A percentile compares a stretch with the other conserved stretches of the same genome.
phyloP scores from a whole-genome alignment of 2,888 invertebrate species.

The Bruchidius siliquastri region DNA sequence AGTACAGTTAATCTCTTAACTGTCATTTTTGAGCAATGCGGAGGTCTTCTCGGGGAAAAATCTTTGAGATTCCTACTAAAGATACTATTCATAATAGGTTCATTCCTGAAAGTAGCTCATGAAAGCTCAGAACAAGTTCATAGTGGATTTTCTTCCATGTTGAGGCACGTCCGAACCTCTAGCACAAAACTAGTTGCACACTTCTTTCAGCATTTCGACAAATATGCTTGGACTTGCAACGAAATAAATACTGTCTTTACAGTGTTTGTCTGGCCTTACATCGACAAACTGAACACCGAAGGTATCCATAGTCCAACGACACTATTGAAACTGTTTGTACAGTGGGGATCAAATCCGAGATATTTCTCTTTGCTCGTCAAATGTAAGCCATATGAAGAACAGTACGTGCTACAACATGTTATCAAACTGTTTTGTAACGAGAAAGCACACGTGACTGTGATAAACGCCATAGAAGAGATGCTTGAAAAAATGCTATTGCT shows the following conservation, averaged over 20 bases:
- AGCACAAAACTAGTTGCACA: constrained; percentile 61
- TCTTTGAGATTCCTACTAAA: constrained; percentile 67
- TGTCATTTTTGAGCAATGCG: constrained; percentile 76
- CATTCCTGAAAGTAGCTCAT: constrained; percentile 61
- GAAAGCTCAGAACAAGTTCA: constrained; percentile 55
- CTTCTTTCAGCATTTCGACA: constrained; percentile 76
- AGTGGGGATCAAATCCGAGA: constrained; percentile 77
- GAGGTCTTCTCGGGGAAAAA: constrained; percentile 65
- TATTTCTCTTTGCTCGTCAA: constrained; percentile 70
- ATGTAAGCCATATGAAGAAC: constrained; percentile 45
- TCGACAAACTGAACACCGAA: constrained; percentile 71
- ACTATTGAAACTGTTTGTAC: constrained; percentile 70
- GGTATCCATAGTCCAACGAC: constrained; percentile 80
- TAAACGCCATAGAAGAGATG: constrained; percentile 66
- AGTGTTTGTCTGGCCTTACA: constrained; percentile 75
- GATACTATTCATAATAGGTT: constrained; percentile 65
- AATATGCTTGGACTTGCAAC: constrained; percentile 64
- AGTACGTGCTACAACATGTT: constrained; percentile 62
- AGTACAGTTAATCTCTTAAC: constrained; percentile 71
- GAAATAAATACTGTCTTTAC: constrained; percentile 74
- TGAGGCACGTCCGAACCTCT: constrained; percentile 62
- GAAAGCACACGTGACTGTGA: constrained; percentile 63
- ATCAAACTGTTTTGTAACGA: constrained; percentile 67
- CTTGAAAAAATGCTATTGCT: constrained; percentile 69
- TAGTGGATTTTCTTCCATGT: constrained; percentile 58